These are phyloP conservation scores for Apamea crenata DNA, from an alignment of 2,888 invertebrate species.

Conservation along the genomic window DNA sequence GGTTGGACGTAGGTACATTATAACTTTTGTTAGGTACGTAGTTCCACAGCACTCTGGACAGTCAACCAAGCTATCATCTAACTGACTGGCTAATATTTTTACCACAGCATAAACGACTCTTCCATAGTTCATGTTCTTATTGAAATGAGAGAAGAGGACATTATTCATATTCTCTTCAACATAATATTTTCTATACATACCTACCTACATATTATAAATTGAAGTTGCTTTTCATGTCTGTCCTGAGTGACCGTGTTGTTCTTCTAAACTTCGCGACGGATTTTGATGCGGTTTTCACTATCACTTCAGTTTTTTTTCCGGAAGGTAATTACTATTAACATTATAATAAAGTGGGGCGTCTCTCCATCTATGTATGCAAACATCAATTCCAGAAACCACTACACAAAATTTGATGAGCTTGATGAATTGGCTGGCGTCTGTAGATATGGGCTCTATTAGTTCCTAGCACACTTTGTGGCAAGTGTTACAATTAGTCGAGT, in stretches of 20 bases:
- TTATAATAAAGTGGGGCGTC: background rate
- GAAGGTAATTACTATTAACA: background rate
- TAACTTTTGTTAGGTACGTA: background rate
- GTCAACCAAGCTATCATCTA: background rate
- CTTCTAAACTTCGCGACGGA: background rate
- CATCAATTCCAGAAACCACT: slow-evolving; percentile 40
- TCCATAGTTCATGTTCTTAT: background rate
- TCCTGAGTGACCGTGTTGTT: background rate
- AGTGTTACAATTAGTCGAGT: slow-evolving; percentile 43
- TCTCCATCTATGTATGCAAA: background rate
- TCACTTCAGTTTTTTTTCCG: background rate
- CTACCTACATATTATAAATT: background rate
- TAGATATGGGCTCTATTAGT: slow-evolving; percentile 48
- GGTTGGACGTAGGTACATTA: background rate
- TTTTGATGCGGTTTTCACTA: background rate
- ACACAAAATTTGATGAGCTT: slow-evolving; percentile 51
- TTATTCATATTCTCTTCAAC: background rate
- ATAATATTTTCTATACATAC: background rate
- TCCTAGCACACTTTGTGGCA: slow-evolving; percentile 36
- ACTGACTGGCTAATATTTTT: background rate
- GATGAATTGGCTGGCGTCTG: slow-evolving; percentile 47
- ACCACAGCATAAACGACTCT: background rate
- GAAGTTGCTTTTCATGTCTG: background rate
- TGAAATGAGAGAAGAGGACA: background rate
- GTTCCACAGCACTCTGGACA: background rate